Evolutionary conservation across 2,797 vertebrate species (phyloP), one percentile per base, ranked within the genome.

Genomic region (Acipenser ruthenus): DNA sequence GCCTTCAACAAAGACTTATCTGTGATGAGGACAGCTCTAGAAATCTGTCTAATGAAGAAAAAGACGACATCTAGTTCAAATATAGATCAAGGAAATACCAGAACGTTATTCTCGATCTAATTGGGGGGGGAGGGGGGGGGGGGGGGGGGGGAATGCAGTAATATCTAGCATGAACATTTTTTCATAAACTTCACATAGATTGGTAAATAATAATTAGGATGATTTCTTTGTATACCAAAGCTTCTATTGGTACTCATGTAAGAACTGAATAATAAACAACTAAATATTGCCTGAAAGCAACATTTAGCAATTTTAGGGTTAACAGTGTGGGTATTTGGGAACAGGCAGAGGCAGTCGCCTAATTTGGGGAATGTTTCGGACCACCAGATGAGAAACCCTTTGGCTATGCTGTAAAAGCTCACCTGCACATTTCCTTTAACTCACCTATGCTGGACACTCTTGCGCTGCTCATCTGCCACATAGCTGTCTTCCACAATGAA

Each of bases 401-500:
- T n/a, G 67, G 75, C 68, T 0, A 73, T 67, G 73, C 71, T 69
- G 37, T 52, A 18, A 6, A 5, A 13, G 8, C 11, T 6, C 64
- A 67, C 15, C 23, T 53, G 7, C 6, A 37, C 13, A 37, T 1
- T 10, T 10, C 23, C 15, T 6, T 10, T 13, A 63, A 23, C 68
- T 66, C 60, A 92, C 90, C 84, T 88, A 78, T 88, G 89, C 49
- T 71, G 71, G 37, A 87, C 76, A 49, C 68, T 72, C 50, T 68
- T 68, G 62, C 83, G 87, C 0, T 67, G 73, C 1, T 80, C 84
- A 10, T 84, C 77, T 60, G 82, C 77, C 60, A 97, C 79, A 67
- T 87, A 94, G 68, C 91, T 82, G 0, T 95, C 90, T 68, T 95
- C 93, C 74, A 95, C 83, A 64, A 96, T 84, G 65, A 96, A 90